phyloP scores from a whole-genome alignment of 2,888 invertebrate species.

The Drosophila neotestacea region DNA sequence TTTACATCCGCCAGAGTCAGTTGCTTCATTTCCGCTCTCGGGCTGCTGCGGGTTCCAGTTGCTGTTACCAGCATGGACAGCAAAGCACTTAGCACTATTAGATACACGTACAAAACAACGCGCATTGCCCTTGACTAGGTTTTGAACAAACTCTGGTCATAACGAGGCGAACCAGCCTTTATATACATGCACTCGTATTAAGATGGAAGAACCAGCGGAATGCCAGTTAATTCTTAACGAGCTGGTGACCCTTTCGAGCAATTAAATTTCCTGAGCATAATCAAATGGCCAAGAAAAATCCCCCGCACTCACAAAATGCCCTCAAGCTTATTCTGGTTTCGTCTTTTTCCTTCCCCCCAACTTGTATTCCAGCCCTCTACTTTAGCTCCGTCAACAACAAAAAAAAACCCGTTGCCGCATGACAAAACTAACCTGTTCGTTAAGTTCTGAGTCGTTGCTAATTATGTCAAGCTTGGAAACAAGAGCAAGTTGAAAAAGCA shows the following conservation, averaged over 20 bases:
- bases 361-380: no score
- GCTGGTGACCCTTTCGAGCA: slow-evolving; percentile 70
- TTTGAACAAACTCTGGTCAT: slow-evolving; percentile 19
- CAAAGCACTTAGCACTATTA: slow-evolving; percentile 73
- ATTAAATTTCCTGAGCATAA: slow-evolving; percentile 77
- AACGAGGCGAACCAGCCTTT: slow-evolving; percentile 45
- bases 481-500: slow-evolving; percentile 25
- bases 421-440: slow-evolving; percentile 60
- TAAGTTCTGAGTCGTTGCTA: slow-evolving; percentile 36
- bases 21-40: slow-evolving; percentile 65
- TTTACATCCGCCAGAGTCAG: slow-evolving; percentile 75
- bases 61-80: slow-evolving; percentile 41
- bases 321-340: slow-evolving; percentile 21
- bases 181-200: slow-evolving; percentile 36
- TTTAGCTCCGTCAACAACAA: neutral
- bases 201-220: slow-evolving; percentile 10
- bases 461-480: slow-evolving; percentile 59
- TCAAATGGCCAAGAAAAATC: slow-evolving; percentile 72
- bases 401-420: slow-evolving; percentile 41
- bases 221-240: slow-evolving; percentile 64
- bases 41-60: slow-evolving; percentile 19
- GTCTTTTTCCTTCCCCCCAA: neutral
- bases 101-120: slow-evolving; percentile 50
- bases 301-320: slow-evolving; percentile 53
- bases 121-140: slow-evolving; percentile 58